These are phyloP conservation scores for Sminthurides bifidus DNA, from an alignment of 1,140 invertebrate genomes.

Conservation along the genomic window DNA sequence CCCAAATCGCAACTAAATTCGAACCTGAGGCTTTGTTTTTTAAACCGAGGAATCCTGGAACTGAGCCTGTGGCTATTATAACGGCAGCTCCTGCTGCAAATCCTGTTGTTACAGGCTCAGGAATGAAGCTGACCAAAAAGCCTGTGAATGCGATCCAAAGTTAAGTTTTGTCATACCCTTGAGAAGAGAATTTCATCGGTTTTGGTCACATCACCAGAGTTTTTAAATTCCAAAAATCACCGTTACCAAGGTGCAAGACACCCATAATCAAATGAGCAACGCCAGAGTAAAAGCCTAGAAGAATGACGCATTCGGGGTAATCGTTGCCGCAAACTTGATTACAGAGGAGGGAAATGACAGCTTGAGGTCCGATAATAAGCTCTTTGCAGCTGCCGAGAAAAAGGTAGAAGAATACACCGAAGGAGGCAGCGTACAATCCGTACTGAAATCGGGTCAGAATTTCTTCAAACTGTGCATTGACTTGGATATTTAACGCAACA, in stretches of 20 bases:
- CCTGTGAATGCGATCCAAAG: slow-evolving; percentile 44
- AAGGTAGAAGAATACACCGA: slow-evolving; percentile 70
- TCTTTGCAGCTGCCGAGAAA: slow-evolving; percentile 81
- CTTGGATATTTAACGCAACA: slow-evolving; percentile 4
- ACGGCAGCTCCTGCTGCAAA: slow-evolving; percentile 82
- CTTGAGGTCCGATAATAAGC: slow-evolving; percentile 79
- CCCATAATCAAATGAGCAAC: slow-evolving; percentile 16
- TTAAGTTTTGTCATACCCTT: not conserved
- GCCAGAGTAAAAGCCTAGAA: slow-evolving; percentile 20
- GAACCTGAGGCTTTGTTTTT: slow-evolving; percentile 38
- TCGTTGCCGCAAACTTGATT: slow-evolving; percentile 19
- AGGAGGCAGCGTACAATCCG: slow-evolving; percentile 58
- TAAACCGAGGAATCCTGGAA: slow-evolving; percentile 65
- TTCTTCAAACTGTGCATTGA: too few species aligned
- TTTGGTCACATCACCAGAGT: not conserved
- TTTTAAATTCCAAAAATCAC: slow-evolving; percentile 57
- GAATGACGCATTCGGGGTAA: slow-evolving; percentile 17
- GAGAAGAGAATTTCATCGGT: not conserved
- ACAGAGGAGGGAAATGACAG: slow-evolving; percentile 52
- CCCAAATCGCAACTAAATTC: not conserved
- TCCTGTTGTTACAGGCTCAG: slow-evolving; percentile 61
- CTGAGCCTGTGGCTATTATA: slow-evolving; percentile 71
- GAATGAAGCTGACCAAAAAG: slow-evolving; percentile 86
- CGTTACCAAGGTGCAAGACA: slow-evolving; percentile 35
- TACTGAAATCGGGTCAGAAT: slow-evolving; percentile 40